phyloP scores from a whole-genome alignment of 1,140 invertebrate genomes.

The Carposina sasakii region DNA sequence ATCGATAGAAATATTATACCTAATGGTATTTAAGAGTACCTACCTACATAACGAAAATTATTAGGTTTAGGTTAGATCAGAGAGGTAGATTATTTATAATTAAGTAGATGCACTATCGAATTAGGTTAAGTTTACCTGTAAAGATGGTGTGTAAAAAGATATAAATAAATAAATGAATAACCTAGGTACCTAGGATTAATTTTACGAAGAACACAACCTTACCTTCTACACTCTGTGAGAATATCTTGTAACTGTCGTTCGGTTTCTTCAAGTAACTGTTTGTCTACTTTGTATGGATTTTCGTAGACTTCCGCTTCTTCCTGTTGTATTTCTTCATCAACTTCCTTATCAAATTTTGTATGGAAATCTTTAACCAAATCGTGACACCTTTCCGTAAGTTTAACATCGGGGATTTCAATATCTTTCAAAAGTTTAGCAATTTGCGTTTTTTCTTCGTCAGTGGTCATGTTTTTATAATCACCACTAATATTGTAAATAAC shows the following conservation, averaged over 20 bases:
- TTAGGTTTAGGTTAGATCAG: too few species aligned
- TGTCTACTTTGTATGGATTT: constrained; percentile 50
- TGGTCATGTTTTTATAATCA: constrained; percentile 35
- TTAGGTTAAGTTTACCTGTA: too few species aligned
- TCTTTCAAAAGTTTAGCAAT: constrained; percentile 46
- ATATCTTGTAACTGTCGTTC: constrained; percentile 44
- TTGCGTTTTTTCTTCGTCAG: constrained; percentile 55
- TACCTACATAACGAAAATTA: too few species aligned
- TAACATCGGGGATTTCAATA: constrained; percentile 46
- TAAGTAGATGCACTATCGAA: too few species aligned
- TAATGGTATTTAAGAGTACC: too few species aligned
- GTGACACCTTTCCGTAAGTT: constrained; percentile 41
- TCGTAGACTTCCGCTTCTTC: constrained; percentile 16
- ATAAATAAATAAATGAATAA: too few species aligned
- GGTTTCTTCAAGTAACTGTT: constrained; percentile 39
- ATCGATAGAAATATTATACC: too few species aligned
- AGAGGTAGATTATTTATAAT: too few species aligned
- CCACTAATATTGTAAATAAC: too few species aligned
- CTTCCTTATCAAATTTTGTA: constrained; percentile 32
- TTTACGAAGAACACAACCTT: constrained; percentile 3
- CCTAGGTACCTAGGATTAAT: not conserved
- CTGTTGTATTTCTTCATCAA: constrained; percentile 25
- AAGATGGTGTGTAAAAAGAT: too few species aligned
- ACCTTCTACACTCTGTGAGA: constrained; percentile 35
- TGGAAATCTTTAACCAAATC: constrained; percentile 41